Evolutionary conservation across 2,113 vertebrate genomes (phyloP).

Genomic region (Zingel zingel): DNA sequence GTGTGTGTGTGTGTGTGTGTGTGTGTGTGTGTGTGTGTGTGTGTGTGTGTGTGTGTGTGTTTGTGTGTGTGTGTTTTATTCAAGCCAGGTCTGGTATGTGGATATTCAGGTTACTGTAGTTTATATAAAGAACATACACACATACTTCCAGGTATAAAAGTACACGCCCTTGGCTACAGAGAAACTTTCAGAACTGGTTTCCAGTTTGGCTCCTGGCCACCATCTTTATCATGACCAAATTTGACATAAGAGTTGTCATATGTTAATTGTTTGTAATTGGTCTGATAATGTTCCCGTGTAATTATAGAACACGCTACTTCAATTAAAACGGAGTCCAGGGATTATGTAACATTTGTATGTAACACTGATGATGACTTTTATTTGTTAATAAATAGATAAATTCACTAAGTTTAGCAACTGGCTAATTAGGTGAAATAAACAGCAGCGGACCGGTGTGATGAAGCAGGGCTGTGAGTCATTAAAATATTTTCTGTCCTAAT

Average conservation of each 20-base stretch:
- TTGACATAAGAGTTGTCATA: background rate
- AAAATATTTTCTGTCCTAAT: background rate
- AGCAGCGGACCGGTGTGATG: conserved; percentile 3
- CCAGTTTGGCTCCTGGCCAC: conserved; percentile 23
- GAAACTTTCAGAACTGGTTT: conserved; percentile 39
- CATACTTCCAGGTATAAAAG: background rate
- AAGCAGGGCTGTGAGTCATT: background rate
- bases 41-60: conserved; percentile 13
- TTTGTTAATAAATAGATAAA: background rate
- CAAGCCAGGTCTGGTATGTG: conserved; percentile 23
- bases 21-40: conserved; percentile 24
- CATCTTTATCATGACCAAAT: background rate
- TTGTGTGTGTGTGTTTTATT: conserved; percentile 30
- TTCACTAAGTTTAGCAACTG: background rate
- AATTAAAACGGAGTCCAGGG: conserved; percentile 31
- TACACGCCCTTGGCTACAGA: background rate
- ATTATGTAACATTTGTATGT: conserved; percentile 17
- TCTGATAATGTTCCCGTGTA: conserved; percentile 2
- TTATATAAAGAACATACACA: conserved; percentile 10
- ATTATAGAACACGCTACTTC: conserved; percentile 9
- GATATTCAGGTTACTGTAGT: conserved; percentile 36
- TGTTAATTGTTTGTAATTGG: conserved; percentile 21
- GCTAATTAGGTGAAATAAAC: conserved; percentile 2
- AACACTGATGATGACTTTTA: conserved; percentile 9
- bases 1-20: conserved; percentile 20